These are phyloP conservation scores for Neoascia interrupta DNA, from an alignment of 2,888 invertebrate genomes.

Conservation along the genomic window DNA sequence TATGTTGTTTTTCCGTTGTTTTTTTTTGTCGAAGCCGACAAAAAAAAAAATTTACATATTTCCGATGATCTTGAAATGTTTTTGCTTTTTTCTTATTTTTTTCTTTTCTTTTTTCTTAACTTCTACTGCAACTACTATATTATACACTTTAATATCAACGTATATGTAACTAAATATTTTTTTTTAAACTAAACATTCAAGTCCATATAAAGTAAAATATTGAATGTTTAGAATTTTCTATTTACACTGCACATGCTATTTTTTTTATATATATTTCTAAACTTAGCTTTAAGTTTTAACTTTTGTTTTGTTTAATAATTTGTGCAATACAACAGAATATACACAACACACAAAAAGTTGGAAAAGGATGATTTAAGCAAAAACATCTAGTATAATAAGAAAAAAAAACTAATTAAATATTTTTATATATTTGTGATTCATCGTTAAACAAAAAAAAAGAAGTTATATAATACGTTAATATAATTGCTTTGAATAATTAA, in stretches of 20 bases:
- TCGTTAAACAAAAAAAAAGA: constrained; percentile 72
- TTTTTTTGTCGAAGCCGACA: constrained; percentile 55
- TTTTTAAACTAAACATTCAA: constrained; percentile 24
- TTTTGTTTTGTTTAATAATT: constrained; percentile 29
- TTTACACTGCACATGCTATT: constrained; percentile 56
- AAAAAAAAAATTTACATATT: constrained; percentile 71
- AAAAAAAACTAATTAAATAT: constrained; percentile 50
- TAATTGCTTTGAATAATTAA: constrained; percentile 39
- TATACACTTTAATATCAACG: neutral
- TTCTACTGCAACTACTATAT: constrained; percentile 41
- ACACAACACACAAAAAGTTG: constrained; percentile 68
- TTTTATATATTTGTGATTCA: constrained; percentile 70
- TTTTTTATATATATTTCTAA: constrained; percentile 25
- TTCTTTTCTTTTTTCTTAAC: constrained; percentile 58
- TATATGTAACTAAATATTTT: constrained; percentile 17
- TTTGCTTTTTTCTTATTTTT: constrained; percentile 74
- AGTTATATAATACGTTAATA: constrained; percentile 12
- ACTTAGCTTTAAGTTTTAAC: constrained; percentile 34
- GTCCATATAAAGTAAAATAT: constrained; percentile 21
- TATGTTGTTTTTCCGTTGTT: constrained; percentile 49
- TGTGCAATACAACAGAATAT: constrained; percentile 48
- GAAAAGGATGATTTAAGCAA: constrained; percentile 72
- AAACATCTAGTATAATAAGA: constrained; percentile 59
- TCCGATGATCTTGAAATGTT: constrained; percentile 78
- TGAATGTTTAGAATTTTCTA: constrained; percentile 12